Base-by-base conservation (phyloP, 2,113 vertebrate genomes). In the Ursus arctos region DNA sequence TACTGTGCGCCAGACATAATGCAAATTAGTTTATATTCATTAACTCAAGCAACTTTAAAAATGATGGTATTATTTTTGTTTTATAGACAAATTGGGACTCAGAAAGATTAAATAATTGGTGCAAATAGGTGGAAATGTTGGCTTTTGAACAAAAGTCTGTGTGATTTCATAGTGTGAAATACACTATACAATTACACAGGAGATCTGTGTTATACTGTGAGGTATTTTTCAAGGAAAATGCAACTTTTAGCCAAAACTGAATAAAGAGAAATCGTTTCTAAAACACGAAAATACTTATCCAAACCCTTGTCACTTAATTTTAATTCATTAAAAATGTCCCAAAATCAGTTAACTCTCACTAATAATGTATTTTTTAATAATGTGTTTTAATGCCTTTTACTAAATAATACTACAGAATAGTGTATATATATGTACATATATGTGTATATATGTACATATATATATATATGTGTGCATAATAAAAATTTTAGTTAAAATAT, bases 261-360 rank as follows among this genome's bases (percentile, higher is more conserved):
- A 71, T 59, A 63, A 79, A 96, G n/a, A 76, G 1, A 94, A 87
- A 79, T 67, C 83, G 88, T 51, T 95, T 93, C 43, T 57, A 88
- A 55, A 84, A 91, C 76, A 33, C 80, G 6, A 83, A 90, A 87
- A 49, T 79, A 24, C 55, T 36, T 49, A 13, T n/a, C 33, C 33
- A 93, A 53, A 36, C 6, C 8, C 33, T 61, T 74, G 28, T 49
- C 59, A 90, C 18, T 89, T 72, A 49, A 57, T 94, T 83, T 77
- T 89, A 51, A 55, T 31, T 85, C 3, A 40, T 74, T 67, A 88
- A 51, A 26, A 67, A 22, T 83, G 40, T 76, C 28, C 49, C 9
- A 9, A 72, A 84, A 55, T 71, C 3, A 0, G 82, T 49, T 55
- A 71, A 77, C 22, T 33, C 43, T 53, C 24, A 51, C 19, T 72